Conservation (phyloP, 1,140 invertebrate species). For the Laupala kohalensis region DNA sequence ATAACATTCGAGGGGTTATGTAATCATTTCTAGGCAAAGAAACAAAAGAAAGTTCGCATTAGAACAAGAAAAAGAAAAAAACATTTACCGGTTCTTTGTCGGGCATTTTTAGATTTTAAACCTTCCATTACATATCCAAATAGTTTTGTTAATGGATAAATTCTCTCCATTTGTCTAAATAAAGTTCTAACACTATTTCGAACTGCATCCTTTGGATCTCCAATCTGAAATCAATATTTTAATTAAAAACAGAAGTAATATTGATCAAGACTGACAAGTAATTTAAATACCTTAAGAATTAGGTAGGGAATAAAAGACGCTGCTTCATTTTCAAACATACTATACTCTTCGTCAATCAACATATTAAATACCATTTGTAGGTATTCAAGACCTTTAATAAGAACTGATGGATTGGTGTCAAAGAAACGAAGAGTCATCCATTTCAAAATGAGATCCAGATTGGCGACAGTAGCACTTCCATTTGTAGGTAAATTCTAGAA, state of each 20-base stretch:
- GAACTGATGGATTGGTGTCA: constrained; percentile 94
- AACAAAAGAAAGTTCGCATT: too few relatives aligned
- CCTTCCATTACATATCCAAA: constrained; percentile 88
- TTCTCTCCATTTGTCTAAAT: constrained; percentile 68
- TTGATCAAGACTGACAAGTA: not conserved
- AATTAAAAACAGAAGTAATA: constrained; percentile 3
- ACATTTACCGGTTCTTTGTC: constrained; percentile 69
- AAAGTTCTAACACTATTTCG: constrained; percentile 74
- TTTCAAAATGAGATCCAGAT: constrained; percentile 89
- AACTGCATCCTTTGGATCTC: constrained; percentile 91
- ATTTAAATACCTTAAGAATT: constrained; percentile 58
- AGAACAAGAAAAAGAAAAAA: not conserved
- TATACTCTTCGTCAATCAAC: constrained; percentile 67
- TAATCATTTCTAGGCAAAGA: too few relatives aligned
- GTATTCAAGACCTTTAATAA: constrained; percentile 90
- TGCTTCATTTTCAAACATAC: constrained; percentile 80
- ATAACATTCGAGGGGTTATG: too few relatives aligned
- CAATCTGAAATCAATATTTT: constrained; percentile 46
- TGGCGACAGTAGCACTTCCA: constrained; percentile 66
- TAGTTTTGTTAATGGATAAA: constrained; percentile 82
- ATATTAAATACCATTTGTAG: constrained; percentile 67
- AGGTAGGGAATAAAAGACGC: constrained; percentile 89
- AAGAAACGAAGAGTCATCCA: constrained; percentile 95
- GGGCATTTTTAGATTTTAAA: constrained; percentile 89
- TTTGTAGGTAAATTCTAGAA: constrained; percentile 56